Evolutionary conservation across 2,888 invertebrate genomes (phyloP), one percentile per base, ranked within the genome.

Genomic region (Perdita meconis): DNA sequence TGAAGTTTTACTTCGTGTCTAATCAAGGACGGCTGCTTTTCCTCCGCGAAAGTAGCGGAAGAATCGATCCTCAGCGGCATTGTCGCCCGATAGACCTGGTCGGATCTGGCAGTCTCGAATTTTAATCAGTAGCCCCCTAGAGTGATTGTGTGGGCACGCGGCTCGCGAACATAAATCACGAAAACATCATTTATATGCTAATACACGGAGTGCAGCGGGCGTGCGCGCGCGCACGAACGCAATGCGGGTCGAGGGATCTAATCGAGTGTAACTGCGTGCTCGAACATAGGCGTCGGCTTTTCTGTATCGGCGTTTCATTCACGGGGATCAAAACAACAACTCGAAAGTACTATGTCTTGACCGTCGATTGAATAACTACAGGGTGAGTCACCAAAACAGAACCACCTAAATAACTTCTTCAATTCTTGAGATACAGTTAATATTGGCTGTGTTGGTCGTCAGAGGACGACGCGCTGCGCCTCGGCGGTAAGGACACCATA

Each of bases 141-240:
- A 53, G 66, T 78, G 68, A 19, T 16, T 64, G 80, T 78, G 80
- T 73, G 78, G 77, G 77, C 79, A 79, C 65, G 75, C 79, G 64
- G 69, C 40, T 65, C 60, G 80, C 80, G 71, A 75, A 84, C 89
- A 89, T 91, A 91, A 91, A 91, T 91, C 91, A 90, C 89, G 90
- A 89, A 90, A 89, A 86, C 89, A 90, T 91, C 91, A 91, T 91
- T 91, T 91, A 90, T 91, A 91, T 91, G 91, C 90, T 91, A 91
- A 91, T 91, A 87, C 82, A 68, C 84, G 81, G 79, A 74, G 83
- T 63, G 73, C 78, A 75, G n/a, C n/a, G n/a, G n/a, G n/a, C n/a
- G n/a, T n/a, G 82, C 78, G 82, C 72, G 80, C 67, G 68, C 68
- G 81, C 83, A 75, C 77, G 81, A 72, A 65, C 75, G 75, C 50